Percentiles rank a stretch among this genome's conserved stretches.
Conservation (phyloP, 64 coral and sea anemone genomes). For the Dendrophyllia cribrosa region DNA sequence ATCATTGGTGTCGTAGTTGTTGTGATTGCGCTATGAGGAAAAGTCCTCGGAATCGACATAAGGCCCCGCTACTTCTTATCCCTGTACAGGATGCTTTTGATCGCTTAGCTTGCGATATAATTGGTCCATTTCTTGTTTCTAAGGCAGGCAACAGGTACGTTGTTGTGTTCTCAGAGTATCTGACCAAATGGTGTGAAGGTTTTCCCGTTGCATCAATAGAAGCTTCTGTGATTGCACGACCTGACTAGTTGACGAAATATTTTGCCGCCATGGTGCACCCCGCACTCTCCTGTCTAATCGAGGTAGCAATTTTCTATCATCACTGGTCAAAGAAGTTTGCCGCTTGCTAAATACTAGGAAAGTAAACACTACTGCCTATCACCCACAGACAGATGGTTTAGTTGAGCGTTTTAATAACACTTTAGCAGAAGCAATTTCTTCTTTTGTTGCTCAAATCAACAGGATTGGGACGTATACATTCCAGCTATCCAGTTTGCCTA, state of each 20-base stretch:
- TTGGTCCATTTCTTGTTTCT: too few species aligned
- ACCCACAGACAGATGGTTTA: neutral
- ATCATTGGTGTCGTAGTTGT: too few species aligned
- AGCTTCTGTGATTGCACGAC: constrained; percentile 16
- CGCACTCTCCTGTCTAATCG: neutral
- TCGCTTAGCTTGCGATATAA: too few species aligned
- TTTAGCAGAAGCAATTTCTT: constrained; percentile 14
- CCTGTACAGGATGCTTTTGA: too few species aligned
- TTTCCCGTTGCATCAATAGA: constrained; percentile 11
- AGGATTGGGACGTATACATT: constrained; percentile 19
- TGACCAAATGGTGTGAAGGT: constrained; percentile 33
- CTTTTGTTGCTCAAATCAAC: neutral
- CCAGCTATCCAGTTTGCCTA: neutral
- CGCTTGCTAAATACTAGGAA: neutral
- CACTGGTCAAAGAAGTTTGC: constrained; percentile 1
- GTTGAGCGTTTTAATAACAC: constrained; percentile 1
- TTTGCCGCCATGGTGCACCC: neutral
- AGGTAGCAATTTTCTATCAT: constrained; percentile 44
- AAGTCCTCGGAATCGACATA: too few species aligned
- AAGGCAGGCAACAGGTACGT: constrained; percentile 44
- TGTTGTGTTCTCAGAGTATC: constrained; percentile 13
- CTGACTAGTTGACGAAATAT: constrained; percentile 38
- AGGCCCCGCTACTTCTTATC: too few species aligned
- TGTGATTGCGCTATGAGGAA: too few species aligned
- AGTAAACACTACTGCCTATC: too few species aligned